Percentiles rank a stretch among this genome's conserved stretches.
phyloP scores from a whole-genome alignment of 2,888 invertebrate genomes.

The Yponomeuta plumbellus region DNA sequence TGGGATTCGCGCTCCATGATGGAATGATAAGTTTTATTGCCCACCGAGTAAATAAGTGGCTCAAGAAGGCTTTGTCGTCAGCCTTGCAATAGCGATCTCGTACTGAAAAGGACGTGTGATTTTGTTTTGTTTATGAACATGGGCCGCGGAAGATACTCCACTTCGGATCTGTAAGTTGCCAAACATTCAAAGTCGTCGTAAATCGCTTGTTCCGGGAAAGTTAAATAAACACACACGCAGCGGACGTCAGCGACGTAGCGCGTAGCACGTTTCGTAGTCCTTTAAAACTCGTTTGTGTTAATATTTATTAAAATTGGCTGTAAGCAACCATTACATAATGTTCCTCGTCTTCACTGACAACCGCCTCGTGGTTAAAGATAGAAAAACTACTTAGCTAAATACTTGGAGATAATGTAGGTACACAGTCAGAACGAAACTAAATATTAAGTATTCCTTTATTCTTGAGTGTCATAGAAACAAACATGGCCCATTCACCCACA shows the following conservation, averaged over 20 bases:
- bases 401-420: constrained; percentile 2
- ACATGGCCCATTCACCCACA: background rate
- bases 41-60: constrained; percentile 26
- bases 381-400: background rate
- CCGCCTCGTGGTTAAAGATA: background rate
- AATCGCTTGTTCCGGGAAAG: constrained; percentile 1
- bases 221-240: constrained; percentile 1
- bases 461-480: background rate
- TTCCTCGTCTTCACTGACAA: background rate
- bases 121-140: constrained; percentile 41
- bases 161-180: constrained; percentile 64
- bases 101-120: constrained; percentile 12
- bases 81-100: background rate
- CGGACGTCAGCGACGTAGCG: background rate
- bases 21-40: constrained; percentile 53
- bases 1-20: constrained; percentile 45
- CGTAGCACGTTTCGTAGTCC: background rate
- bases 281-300: background rate
- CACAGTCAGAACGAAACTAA: background rate
- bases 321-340: background rate
- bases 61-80: background rate
- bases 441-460: background rate
- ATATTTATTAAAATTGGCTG: background rate
- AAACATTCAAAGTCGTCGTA: constrained; percentile 3
- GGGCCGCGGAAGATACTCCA: constrained; percentile 70